These are phyloP conservation scores for Drosophila tristis DNA, from an alignment of 1,140 invertebrate species.

Conservation along the genomic window DNA sequence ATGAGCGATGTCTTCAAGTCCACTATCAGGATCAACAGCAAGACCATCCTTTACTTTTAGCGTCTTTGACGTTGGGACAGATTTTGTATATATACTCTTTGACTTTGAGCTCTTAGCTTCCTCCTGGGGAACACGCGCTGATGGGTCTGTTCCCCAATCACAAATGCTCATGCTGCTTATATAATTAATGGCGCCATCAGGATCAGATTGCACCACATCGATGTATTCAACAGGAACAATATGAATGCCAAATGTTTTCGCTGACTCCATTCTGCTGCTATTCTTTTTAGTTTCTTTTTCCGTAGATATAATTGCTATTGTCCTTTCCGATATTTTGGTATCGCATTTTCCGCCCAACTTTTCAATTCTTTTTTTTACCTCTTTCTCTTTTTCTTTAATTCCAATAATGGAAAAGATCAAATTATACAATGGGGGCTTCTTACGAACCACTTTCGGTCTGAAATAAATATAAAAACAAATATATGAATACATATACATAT, in stretches of 20 bases:
- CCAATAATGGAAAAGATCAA: slow-evolving; percentile 92
- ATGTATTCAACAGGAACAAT: slow-evolving; percentile 93
- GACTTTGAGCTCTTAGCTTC: slow-evolving; percentile 86
- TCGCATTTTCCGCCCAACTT: slow-evolving; percentile 91
- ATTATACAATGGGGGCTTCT: slow-evolving; percentile 89
- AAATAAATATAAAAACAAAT: slow-evolving; percentile 62
- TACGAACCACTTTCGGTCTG: slow-evolving; percentile 87
- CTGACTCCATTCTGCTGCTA: slow-evolving; percentile 88
- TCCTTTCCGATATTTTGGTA: slow-evolving; percentile 87
- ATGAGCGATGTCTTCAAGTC: slow-evolving; percentile 91
- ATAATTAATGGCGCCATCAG: slow-evolving; percentile 86
- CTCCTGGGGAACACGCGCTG: slow-evolving; percentile 86
- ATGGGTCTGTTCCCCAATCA: slow-evolving; percentile 92
- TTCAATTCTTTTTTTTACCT: slow-evolving; percentile 89
- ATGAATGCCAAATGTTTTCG: slow-evolving; percentile 89
- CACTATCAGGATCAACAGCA: slow-evolving; percentile 95
- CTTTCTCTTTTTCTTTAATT: slow-evolving; percentile 86
- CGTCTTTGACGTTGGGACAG: slow-evolving; percentile 88
- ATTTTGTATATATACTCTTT: slow-evolving; percentile 89
- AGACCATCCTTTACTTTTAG: slow-evolving; percentile 94
- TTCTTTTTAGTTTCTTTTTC: slow-evolving; percentile 89
- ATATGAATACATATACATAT: no score
- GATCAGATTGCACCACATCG: slow-evolving; percentile 87
- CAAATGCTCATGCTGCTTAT: slow-evolving; percentile 91
- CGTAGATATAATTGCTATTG: slow-evolving; percentile 91